Evolutionary conservation across 2,797 vertebrate genomes (phyloP).

Genomic region (Leptatherina wallacei): DNA sequence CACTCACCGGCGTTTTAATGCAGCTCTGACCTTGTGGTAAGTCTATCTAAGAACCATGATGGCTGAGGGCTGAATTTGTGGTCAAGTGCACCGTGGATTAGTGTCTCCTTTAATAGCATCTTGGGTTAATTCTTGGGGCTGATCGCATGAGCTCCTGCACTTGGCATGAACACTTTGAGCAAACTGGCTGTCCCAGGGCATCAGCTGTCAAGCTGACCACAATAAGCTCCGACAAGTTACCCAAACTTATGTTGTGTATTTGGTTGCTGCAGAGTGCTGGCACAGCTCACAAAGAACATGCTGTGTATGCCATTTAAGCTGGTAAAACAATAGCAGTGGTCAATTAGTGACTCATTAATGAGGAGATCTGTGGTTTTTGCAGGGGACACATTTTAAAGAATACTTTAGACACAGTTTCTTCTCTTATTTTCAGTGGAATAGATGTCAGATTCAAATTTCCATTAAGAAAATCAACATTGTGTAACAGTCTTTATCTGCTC

Average conservation of each 20-base stretch:
- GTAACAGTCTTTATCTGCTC: neutral
- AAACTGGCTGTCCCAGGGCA: slow-evolving; percentile 58
- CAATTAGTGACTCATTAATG: slow-evolving; percentile 1
- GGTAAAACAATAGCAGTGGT: slow-evolving; percentile 16
- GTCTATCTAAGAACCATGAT: slow-evolving; percentile 60
- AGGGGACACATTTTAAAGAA: slow-evolving; percentile 5
- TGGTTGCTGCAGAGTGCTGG: slow-evolving; percentile 18
- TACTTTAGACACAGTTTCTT: neutral
- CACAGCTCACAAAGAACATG: slow-evolving; percentile 21
- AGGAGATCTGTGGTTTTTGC: neutral
- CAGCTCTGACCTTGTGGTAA: slow-evolving; percentile 67
- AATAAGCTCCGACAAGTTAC: slow-evolving; percentile 39
- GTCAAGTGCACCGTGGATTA: slow-evolving; percentile 76
- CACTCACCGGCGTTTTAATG: slow-evolving; percentile 40
- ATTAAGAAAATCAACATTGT: neutral
- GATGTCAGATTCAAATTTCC: neutral
- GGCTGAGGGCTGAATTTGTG: slow-evolving; percentile 65
- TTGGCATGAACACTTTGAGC: slow-evolving; percentile 63
- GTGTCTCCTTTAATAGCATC: slow-evolving; percentile 76
- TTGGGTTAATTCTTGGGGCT: slow-evolving; percentile 71
- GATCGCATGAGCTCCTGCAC: slow-evolving; percentile 58
- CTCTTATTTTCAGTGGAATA: neutral
- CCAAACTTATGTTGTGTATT: slow-evolving; percentile 27
- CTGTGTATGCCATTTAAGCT: slow-evolving; percentile 22
- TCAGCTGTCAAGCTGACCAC: slow-evolving; percentile 50